Evolutionary conservation across 2,113 vertebrate species (phyloP), one percentile per base, ranked within the genome.

Genomic region (Poeciliopsis prolifica): DNA sequence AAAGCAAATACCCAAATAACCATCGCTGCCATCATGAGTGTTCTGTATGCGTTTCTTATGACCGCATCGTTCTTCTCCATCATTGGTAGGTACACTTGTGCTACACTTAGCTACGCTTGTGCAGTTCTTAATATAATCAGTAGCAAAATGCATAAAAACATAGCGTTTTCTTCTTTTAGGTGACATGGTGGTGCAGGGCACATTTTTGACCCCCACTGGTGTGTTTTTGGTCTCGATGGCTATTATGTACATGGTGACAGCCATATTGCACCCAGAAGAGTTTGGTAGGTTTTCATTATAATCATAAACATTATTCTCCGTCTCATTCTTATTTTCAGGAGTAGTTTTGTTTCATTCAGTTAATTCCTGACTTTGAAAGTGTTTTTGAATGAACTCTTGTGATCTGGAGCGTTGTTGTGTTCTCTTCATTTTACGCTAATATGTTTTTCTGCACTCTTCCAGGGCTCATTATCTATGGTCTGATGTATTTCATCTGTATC

Each of bases 401-500:
- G 6, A 31, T 68, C 15, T 44, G 42, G 42, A 17, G 14, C 17
- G 19, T 29, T 64, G 19, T 61, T 33, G n/a, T 62, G 26, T 58
- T 54, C 35, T 29, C 6, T 11, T 42, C 51, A 54, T 58, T 31
- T 33, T 58, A 30, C 35, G 22, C 33, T 58, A 9, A 28, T 35
- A 17, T 54, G 19, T 67, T 48, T 48, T 30, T 17, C 31, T 48
- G 19, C 75, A 83, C 13, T 78, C 24, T 64, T 69, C 19, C 67
- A 90, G 90, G 68, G 9, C 75, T 94, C 90, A 93, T 96, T 24
- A 19, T 95, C 72, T 95, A 96, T 24, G 95, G 95, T 58, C 86
- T 96, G 74, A 92, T 95, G 92, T 96, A 96, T 81, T 94, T 95
- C 87, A 93, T 96, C 81, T 96, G 94, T 77, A 95, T 95, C 63